Conservation (phyloP, 2,113 vertebrate genomes). For the Odontophorus gujanensis region DNA sequence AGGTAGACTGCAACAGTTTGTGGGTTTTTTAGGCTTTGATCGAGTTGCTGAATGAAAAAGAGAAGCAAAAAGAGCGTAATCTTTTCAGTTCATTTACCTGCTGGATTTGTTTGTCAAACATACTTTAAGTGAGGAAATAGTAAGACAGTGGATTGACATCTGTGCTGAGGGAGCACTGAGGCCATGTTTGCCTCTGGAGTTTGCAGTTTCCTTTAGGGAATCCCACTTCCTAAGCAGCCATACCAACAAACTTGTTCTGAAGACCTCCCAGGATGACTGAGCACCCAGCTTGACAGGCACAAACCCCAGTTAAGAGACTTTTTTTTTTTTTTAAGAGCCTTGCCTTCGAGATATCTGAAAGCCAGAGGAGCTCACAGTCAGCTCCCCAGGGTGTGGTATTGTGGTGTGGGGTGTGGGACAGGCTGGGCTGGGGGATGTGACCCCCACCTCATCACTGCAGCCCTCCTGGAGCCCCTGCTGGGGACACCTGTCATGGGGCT, state of each 20-base stretch:
- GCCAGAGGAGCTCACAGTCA: background rate
- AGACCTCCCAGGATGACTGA: background rate
- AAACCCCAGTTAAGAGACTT: background rate
- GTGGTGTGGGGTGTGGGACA: background rate
- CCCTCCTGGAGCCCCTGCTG: background rate
- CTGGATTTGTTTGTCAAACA: background rate
- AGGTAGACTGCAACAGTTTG: background rate
- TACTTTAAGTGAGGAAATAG: background rate
- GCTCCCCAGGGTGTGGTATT: background rate
- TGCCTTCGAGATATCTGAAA: background rate
- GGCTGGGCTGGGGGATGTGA: accelerated
- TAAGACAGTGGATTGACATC: background rate
- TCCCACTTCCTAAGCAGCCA: background rate
- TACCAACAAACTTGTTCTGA: background rate
- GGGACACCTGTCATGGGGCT: background rate
- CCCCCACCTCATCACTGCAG: background rate
- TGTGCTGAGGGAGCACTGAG: background rate
- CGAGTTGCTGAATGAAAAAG: background rate
- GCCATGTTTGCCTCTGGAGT: background rate
- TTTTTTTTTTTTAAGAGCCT: no score
- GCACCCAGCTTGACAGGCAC: background rate
- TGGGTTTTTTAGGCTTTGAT: background rate
- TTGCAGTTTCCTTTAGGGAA: background rate
- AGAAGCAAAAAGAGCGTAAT: background rate
- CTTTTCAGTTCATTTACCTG: background rate